Base-by-base conservation (phyloP, 2,888 invertebrate genomes). In the Pharmacophagus antenor region DNA sequence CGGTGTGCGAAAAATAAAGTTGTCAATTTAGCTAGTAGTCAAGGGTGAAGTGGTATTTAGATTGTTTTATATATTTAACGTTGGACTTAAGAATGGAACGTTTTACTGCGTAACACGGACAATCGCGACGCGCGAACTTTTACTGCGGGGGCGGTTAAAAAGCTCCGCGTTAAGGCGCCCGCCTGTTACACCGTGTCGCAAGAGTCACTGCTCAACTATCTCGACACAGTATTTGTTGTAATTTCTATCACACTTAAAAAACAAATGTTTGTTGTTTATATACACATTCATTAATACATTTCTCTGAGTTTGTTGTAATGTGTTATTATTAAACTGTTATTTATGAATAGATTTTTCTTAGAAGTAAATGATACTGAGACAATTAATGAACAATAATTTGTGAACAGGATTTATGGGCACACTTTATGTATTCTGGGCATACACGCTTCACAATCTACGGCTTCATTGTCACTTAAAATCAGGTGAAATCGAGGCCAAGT, bases 71-170 rank as follows among this genome's bases (percentile, higher is more conserved):
- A 80, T 82, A 81, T 83, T n/a, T 82, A 82, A 77, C 78, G 76
- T 73, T 74, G 75, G 70, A 76, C 65, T 74, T 70, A 79, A 84
- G 85, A 84, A 88, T 77, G 80, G 79, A 68, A 72, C 74, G 74
- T 81, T 88, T 85, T 87, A 88, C 85, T 80, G 88, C 87, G 88
- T 89, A 88, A 88, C 85, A 80, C 88, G 87, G 88, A 88, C 87
- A 85, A 86, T 85, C 78, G 82, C 77, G 76, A 80, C 76, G 81
- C 78, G 77, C 73, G 71, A 73, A 78, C 76, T 84, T 90, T 90
- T 88, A 88, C 86, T 84, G 80, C 84, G 72, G 80, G 82, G 84
- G 85, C 82, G 85, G 82, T 84, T 86, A 85, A 86, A 84, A 85
- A 84, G 87, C 79, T 79, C 79, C 78, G 80, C 71, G 80, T 82